Evolutionary conservation across 2,888 invertebrate species (phyloP).

Genomic region (Spilosoma lubricipeda): DNA sequence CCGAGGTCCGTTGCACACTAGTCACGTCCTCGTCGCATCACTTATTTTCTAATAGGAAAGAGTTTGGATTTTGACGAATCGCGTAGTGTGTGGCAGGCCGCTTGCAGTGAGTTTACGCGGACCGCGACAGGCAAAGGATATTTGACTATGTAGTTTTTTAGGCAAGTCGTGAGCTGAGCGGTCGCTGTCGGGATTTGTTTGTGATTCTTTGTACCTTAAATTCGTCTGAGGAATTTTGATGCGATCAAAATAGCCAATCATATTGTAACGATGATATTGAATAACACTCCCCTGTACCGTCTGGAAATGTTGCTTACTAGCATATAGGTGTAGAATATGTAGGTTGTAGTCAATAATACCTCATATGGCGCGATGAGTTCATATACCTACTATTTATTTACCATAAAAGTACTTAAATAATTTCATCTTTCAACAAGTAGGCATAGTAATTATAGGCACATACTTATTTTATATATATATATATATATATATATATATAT

Average conservation of each 20-base stretch:
- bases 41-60: slow-evolving; percentile 71
- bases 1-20: slow-evolving; percentile 78
- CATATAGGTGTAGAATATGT: background rate
- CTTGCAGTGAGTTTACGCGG: slow-evolving; percentile 73
- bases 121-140: slow-evolving; percentile 79
- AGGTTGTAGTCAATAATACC: background rate
- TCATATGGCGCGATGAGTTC: background rate
- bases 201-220: slow-evolving; percentile 67
- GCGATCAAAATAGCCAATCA: slow-evolving; percentile 65
- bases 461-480: too few relatives aligned
- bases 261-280: slow-evolving; percentile 37
- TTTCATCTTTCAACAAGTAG: too few relatives aligned
- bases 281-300: background rate
- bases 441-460: too few relatives aligned
- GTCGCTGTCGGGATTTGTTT: slow-evolving; percentile 74
- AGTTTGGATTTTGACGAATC: slow-evolving; percentile 54
- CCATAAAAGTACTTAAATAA: background rate
- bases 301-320: background rate
- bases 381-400: background rate
- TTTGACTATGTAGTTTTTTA: slow-evolving; percentile 82
- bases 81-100: slow-evolving; percentile 60
- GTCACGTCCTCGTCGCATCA: slow-evolving; percentile 61
- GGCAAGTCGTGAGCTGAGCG: slow-evolving; percentile 73
- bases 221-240: slow-evolving; percentile 69
- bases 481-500: too few relatives aligned